phyloP scores from a whole-genome alignment of 2,888 invertebrate species.

The Synanthedon andrenaeformis region DNA sequence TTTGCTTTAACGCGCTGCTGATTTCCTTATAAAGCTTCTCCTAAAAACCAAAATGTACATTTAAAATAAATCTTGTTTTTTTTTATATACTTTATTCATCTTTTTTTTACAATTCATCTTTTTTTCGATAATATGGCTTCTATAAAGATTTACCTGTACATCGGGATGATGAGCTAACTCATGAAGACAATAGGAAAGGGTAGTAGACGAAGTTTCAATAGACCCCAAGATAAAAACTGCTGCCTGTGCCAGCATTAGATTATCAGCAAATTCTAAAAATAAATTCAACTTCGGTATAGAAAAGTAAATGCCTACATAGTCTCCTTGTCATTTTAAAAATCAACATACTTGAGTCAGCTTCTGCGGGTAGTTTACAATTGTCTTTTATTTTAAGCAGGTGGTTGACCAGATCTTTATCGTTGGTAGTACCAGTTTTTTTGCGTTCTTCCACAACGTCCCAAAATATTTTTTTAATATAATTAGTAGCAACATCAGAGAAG shows the following conservation, averaged over 20 bases:
- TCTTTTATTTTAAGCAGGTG: constrained; percentile 40
- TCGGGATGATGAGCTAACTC: constrained; percentile 43
- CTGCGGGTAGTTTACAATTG: constrained; percentile 36
- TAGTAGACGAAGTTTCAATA: constrained; percentile 46
- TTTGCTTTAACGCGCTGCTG: constrained; percentile 23
- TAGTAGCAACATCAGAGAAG: constrained; percentile 37
- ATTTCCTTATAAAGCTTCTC: constrained; percentile 41
- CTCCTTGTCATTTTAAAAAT: not conserved
- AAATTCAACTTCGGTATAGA: not conserved
- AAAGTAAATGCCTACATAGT: not conserved
- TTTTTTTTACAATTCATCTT: not conserved
- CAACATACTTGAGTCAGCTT: constrained; percentile 20
- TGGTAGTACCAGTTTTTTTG: constrained; percentile 17
- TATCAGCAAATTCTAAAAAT: constrained; percentile 35
- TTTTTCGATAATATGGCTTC: not conserved
- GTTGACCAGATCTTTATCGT: constrained; percentile 40
- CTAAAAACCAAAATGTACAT: constrained; percentile 15
- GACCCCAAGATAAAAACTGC: constrained; percentile 48
- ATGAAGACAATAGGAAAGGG: constrained; percentile 31
- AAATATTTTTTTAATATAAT: constrained; percentile 39
- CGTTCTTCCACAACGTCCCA: constrained; percentile 33
- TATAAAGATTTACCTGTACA: constrained; percentile 27
- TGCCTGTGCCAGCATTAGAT: constrained; percentile 48
- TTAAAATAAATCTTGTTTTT: not conserved
- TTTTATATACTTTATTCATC: not conserved